Percentiles rank a stretch among this genome's conserved stretches.
Evolutionary conservation across 2,888 invertebrate genomes (phyloP).

Genomic region (Leistus spinibarbis): DNA sequence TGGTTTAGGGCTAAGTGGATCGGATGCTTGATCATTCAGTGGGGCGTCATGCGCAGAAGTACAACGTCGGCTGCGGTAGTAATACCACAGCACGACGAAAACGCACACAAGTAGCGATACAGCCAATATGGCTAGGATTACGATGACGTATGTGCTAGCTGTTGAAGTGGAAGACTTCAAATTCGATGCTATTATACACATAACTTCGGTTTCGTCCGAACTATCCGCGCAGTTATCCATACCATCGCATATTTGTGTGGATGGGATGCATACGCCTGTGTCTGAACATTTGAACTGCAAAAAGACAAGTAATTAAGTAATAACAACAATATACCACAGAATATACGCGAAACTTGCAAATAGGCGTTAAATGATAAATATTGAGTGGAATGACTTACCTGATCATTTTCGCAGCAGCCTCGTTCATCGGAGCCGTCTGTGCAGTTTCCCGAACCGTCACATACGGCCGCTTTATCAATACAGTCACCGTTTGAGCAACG

Average conservation of each 20-base stretch:
- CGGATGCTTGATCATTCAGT: slow-evolving; percentile 68
- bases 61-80: slow-evolving; percentile 47
- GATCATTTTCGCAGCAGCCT: slow-evolving; percentile 66
- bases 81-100: slow-evolving; percentile 44
- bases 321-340: too few relatives aligned
- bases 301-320: neutral
- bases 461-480: slow-evolving; percentile 58
- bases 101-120: slow-evolving; percentile 58
- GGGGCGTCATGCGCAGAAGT: slow-evolving; percentile 49
- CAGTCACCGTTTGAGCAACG: slow-evolving; percentile 61
- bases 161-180: neutral
- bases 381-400: slow-evolving; percentile 45
- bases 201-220: slow-evolving; percentile 74
- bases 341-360: too few relatives aligned
- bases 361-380: too few relatives aligned
- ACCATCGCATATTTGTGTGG: slow-evolving; percentile 74
- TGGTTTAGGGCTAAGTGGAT: slow-evolving; percentile 66
- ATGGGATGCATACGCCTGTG: slow-evolving; percentile 74
- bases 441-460: slow-evolving; percentile 70
- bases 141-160: slow-evolving; percentile 59
- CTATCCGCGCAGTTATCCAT: slow-evolving; percentile 81
- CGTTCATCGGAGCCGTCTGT: slow-evolving; percentile 72
- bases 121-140: slow-evolving; percentile 63
- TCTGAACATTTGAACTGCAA: slow-evolving; percentile 74
- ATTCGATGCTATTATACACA: slow-evolving; percentile 58